Evolutionary conservation across 2,113 vertebrate genomes (phyloP).

Genomic region (Brachyistius frenatus): DNA sequence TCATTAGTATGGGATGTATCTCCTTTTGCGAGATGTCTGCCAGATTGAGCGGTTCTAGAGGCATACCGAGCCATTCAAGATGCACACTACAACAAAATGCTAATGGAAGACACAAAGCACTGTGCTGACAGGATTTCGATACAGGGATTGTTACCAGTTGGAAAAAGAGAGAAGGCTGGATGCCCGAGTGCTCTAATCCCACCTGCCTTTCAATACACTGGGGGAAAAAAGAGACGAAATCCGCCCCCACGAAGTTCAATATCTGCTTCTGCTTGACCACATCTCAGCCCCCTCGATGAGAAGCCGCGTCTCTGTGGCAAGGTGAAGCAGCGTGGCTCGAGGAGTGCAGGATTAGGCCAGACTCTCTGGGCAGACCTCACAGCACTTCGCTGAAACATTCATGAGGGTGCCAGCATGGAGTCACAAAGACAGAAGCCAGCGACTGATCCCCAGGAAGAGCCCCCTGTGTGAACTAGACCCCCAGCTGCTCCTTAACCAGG

Average conservation of each 20-base stretch:
- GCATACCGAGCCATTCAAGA: constrained; percentile 69
- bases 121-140: constrained; percentile 81
- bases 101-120: constrained; percentile 76
- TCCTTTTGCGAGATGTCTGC: constrained; percentile 61
- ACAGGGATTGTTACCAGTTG: constrained; percentile 75
- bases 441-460: constrained; percentile 63
- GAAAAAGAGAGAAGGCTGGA: constrained; percentile 46
- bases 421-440: constrained; percentile 55
- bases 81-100: constrained; percentile 81
- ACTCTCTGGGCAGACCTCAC: constrained; percentile 70
- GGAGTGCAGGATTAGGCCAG: constrained; percentile 55
- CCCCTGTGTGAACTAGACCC: constrained; percentile 60
- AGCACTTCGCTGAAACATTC: constrained; percentile 74
- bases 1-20: constrained; percentile 74
- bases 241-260: constrained; percentile 66
- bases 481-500: constrained; percentile 61
- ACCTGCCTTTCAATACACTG: constrained; percentile 57
- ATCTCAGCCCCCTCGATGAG: constrained; percentile 59
- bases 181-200: constrained; percentile 73
- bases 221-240: constrained; percentile 4
- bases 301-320: constrained; percentile 49
- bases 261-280: constrained; percentile 79
- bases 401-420: constrained; percentile 69
- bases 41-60: constrained; percentile 63
- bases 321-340: constrained; percentile 59